Base-by-base conservation (phyloP, 2,797 vertebrate genomes). In the Protosalanx chinensis region DNA sequence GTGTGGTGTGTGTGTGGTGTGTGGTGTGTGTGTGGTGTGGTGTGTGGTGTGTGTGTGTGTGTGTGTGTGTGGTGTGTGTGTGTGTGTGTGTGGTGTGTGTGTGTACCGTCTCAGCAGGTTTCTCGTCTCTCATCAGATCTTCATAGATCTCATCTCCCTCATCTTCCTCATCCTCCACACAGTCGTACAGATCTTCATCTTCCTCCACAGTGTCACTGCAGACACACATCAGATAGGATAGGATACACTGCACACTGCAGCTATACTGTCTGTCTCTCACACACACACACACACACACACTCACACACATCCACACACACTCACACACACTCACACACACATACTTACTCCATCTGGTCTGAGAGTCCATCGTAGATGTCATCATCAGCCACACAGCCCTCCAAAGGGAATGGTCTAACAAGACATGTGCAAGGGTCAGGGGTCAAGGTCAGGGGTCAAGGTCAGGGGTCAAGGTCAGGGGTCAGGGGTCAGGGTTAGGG, bases 171-270 rank as follows among this genome's bases (percentile, higher is more conserved):
- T 94, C 94, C 79, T 97, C 96, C 80, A 97, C 94, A 37, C 93
- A 97, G 86, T 97, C 95, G 7, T 97, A 98, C 30, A 97, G 88
- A 70, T 98, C 96, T 5, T 97, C 96, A 27, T 97, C 96, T 57
- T 97, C 96, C 35, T 98, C 96, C 53, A 94, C 93, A 0, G 96
- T 96, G 84, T 97, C 95, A 27, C 96, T 98, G 86, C 0, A 20
- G 1, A 58, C 20, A 72, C 51, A 73, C 12, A 67, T 27, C 23
- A 27, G 23, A 27, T 1, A 27, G 23, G 23, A 27, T 27, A 27
- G 23, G 23, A 35, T 12, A 30, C 18, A 65, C 6, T 51, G 3
- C 23, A 30, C 18, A 65, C 6, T 51, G 3, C 23, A 27, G 23
- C 65, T 29, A 49, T 15, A 49, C 46, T 12, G 4, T 12, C 46